Conservation (phyloP, 2,888 invertebrate species). For the Formica aserva region DNA sequence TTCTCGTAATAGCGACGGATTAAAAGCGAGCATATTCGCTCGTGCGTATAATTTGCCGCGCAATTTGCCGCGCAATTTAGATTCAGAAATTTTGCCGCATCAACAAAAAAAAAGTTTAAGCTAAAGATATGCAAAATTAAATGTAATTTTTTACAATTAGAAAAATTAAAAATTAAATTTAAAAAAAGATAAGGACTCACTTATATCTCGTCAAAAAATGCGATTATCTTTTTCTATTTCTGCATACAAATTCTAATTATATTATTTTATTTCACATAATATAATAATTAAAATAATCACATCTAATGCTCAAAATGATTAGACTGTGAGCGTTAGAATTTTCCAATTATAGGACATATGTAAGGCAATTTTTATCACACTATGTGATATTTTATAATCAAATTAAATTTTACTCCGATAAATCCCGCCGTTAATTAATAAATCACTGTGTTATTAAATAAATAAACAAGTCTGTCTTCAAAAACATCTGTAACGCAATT, state of each 20-base stretch:
- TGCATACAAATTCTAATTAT: neutral
- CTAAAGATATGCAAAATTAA: neutral
- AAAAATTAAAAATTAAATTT: neutral
- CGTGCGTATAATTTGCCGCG: neutral
- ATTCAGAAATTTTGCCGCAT: neutral
- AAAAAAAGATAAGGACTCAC: too few species aligned
- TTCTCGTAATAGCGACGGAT: slow-evolving; percentile 40
- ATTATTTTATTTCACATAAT: slow-evolving; percentile 8
- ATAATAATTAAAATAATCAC: neutral
- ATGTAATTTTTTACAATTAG: neutral
- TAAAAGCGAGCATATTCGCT: slow-evolving; percentile 9
- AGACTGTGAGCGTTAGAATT: neutral
- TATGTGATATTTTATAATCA: neutral
- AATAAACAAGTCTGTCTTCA: neutral
- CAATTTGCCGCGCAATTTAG: slow-evolving; percentile 1
- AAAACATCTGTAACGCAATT: neutral
- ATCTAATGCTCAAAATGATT: neutral
- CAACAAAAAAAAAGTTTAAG: neutral
- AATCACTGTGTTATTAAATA: neutral
- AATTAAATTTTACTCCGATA: slow-evolving; percentile 8
- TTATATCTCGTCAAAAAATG: neutral
- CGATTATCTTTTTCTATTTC: neutral
- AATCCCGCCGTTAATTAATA: neutral
- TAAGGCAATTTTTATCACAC: neutral
- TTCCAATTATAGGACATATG: neutral